These are phyloP conservation scores for Gryon sp. DNA, from an alignment of 1,140 invertebrate genomes.

Conservation along the genomic window DNA sequence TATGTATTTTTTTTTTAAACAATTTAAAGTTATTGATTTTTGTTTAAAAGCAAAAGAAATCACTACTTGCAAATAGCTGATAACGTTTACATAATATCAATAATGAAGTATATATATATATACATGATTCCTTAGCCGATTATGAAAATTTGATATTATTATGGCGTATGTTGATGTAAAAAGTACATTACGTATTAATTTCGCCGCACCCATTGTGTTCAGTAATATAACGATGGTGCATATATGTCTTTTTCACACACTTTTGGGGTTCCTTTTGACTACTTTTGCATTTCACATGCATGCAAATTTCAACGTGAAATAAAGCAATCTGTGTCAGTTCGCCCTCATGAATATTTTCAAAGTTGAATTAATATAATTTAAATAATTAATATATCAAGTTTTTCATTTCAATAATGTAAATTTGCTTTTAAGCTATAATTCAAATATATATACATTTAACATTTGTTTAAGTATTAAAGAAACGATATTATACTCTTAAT, in stretches of 20 bases:
- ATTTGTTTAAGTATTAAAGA: no score
- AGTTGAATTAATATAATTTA: no score
- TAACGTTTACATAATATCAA: constrained; percentile 33
- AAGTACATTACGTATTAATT: constrained; percentile 48
- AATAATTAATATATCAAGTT: no score
- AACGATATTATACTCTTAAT: no score
- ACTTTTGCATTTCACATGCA: constrained; percentile 25
- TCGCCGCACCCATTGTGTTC: constrained; percentile 6
- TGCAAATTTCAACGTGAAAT: constrained; percentile 22
- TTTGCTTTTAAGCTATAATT: no score
- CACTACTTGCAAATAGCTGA: constrained; percentile 36
- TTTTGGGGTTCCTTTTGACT: constrained; percentile 5
- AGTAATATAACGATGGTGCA: constrained; percentile 11
- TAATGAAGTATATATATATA: constrained; percentile 45
- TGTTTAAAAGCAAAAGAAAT: constrained; percentile 27
- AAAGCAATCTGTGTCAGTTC: constrained; percentile 7
- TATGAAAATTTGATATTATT: constrained; percentile 39
- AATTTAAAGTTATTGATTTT: constrained; percentile 48
- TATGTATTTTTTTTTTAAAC: constrained; percentile 3
- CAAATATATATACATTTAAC: no score
- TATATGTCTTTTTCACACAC: no score
- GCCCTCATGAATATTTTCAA: constrained; percentile 28
- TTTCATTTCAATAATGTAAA: no score
- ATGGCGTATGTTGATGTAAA: constrained; percentile 36
- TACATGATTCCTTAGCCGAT: constrained; percentile 17